Evolutionary conservation across 2,888 invertebrate species (phyloP), one percentile per base, ranked within the genome.

Genomic region (Heliconius erato): DNA sequence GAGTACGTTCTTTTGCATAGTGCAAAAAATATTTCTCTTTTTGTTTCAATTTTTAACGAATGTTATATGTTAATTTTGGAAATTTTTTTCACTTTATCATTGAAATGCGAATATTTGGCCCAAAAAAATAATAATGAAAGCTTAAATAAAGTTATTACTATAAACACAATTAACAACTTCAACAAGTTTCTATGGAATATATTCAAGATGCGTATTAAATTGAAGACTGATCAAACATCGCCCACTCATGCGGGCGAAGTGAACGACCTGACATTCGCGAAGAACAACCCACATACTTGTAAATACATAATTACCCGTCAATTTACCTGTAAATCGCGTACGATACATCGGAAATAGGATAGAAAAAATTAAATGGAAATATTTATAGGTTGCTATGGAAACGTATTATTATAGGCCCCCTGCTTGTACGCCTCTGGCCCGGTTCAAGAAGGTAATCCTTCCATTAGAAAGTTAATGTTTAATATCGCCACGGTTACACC

Each of bases 211-310:
- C 78, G 35, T 72, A 63, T 79, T 68, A 71, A 79, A 80, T 76
- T 85, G 84, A 85, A 81, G 81, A 78, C 81, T 81, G 83, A 77
- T 88, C 88, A 87, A 85, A 85, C 80, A 84, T 85, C 84, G 86
- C 92, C 92, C 90, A 92, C 91, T 87, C 89, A 91, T 91, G 89
- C 89, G 89, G 91, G 91, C 84, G 86, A 85, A 91, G 90, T 87
- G 86, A 92, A 91, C 84, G 91, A 91, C 91, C 94, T 89, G 83
- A 87, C 85, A 91, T 93, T 93, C 86, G 91, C 91, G 89, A 91
- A 92, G 83, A 86, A 83, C 83, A 82, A 84, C 84, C 86, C 84
- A 85, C 85, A 84, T 86, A 49, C 44, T 49, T 72, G 71, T 72
- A 80, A 83, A 80, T 79, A 83, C 83, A 84, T 85, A 84, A 86